Percentiles rank a stretch among this genome's conserved stretches.
phyloP scores from a whole-genome alignment of 1,140 invertebrate species.

The Ectropis grisescens region DNA sequence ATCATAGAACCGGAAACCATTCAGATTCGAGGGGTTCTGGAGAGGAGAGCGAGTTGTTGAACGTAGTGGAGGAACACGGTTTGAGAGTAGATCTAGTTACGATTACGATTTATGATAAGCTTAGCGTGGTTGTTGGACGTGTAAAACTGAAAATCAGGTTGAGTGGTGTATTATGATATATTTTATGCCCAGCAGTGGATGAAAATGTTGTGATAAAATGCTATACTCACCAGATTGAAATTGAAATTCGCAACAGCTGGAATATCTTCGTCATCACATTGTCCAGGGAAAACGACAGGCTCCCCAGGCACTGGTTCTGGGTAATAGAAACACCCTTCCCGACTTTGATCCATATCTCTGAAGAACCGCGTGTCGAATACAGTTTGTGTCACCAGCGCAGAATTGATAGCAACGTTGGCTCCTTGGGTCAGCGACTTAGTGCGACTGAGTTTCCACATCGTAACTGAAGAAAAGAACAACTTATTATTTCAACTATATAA shows the following conservation, averaged over 20 bases:
- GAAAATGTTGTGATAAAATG: too few species aligned
- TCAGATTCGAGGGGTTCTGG: too few species aligned
- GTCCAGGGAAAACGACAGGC: slow-evolving; percentile 32
- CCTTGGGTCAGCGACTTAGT: slow-evolving; percentile 19
- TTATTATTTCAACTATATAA: slow-evolving; percentile 2
- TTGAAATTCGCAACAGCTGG: slow-evolving; percentile 20
- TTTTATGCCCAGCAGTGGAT: too few species aligned
- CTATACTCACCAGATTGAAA: slow-evolving; percentile 13
- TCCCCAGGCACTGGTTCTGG: slow-evolving; percentile 28
- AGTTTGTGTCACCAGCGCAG: slow-evolving; percentile 12
- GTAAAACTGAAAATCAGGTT: too few species aligned
- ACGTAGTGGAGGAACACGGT: too few species aligned
- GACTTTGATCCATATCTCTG: slow-evolving; percentile 18
- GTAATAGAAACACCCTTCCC: slow-evolving; percentile 37
- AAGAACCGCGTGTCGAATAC: slow-evolving; percentile 35
- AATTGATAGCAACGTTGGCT: slow-evolving; percentile 16
- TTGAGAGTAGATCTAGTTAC: too few species aligned
- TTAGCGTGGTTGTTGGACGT: too few species aligned
- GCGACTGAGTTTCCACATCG: slow-evolving; percentile 43
- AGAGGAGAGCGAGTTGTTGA: too few species aligned
- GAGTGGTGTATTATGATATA: too few species aligned
- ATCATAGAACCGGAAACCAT: too few species aligned
- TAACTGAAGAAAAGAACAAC: slow-evolving; percentile 21
- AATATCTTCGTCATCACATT: slow-evolving; percentile 22
- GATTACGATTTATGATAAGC: too few species aligned